phyloP scores from a whole-genome alignment of 2,113 vertebrate genomes.

The Scophthalmus maximus region DNA sequence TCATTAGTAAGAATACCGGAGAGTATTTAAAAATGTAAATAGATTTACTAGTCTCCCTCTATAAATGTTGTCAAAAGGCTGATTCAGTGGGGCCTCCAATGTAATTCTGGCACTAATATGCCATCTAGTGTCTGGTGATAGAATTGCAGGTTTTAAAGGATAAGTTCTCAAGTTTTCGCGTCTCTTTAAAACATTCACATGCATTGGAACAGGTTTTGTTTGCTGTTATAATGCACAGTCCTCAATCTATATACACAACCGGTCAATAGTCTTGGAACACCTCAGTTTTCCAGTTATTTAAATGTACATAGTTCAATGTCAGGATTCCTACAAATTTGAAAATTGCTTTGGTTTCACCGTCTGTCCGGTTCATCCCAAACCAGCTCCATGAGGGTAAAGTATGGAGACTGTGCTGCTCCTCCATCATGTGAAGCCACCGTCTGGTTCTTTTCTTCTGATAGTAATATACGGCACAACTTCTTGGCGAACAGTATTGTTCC shows the following conservation, averaged over 20 bases:
- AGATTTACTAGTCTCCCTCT: too few species aligned
- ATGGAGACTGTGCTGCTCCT: neutral
- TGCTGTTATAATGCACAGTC: neutral
- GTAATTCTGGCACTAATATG: constrained; percentile 40
- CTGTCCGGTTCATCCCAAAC: neutral
- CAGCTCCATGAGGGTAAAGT: neutral
- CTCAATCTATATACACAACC: neutral
- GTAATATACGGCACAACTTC: too few species aligned
- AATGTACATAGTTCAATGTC: neutral
- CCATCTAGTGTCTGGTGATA: constrained; percentile 69
- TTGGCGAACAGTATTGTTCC: neutral
- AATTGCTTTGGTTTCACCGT: neutral
- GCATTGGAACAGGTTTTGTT: constrained; percentile 4
- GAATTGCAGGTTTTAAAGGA: constrained; percentile 41
- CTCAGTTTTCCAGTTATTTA: neutral
- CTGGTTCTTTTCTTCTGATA: neutral
- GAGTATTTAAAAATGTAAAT: too few species aligned
- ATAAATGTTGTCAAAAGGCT: too few species aligned
- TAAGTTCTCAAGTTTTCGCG: neutral
- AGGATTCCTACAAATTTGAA: neutral
- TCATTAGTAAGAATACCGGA: too few species aligned
- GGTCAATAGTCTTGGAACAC: neutral
- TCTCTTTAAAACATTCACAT: neutral
- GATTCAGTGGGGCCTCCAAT: constrained; percentile 6
- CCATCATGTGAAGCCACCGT: neutral